Conservation (phyloP, 2,113 vertebrate genomes). For the Chroicocephalus ridibundus region DNA sequence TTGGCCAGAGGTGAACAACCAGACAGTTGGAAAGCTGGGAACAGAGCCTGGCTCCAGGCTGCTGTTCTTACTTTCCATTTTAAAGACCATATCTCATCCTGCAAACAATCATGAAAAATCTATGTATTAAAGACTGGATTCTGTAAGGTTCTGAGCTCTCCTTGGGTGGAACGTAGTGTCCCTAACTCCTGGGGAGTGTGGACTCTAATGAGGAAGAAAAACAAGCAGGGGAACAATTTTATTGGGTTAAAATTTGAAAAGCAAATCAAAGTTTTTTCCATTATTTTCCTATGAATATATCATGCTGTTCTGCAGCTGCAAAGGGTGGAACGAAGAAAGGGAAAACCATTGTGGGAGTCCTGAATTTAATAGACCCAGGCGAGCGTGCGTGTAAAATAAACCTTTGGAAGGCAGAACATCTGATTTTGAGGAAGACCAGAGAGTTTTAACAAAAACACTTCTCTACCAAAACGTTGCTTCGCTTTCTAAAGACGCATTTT, state of each 20-base stretch:
- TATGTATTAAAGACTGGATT: neutral
- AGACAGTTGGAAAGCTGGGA: neutral
- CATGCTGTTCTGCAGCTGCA: constrained; percentile 35
- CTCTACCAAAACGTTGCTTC: neutral
- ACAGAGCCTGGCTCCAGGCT: neutral
- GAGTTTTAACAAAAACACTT: neutral
- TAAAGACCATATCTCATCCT: neutral
- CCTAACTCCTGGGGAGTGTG: neutral
- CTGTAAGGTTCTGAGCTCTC: neutral
- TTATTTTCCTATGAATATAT: neutral
- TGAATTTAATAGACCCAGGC: neutral
- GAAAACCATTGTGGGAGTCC: neutral
- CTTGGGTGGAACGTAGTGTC: neutral
- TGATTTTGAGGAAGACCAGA: neutral
- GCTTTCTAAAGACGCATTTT: neutral
- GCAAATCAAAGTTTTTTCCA: neutral
- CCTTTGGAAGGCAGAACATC: neutral
- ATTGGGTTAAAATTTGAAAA: neutral
- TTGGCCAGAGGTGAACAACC: neutral
- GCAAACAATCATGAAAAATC: neutral
- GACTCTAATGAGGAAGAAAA: neutral
- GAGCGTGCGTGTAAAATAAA: neutral
- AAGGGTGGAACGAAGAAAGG: neutral
- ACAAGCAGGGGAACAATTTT: neutral
- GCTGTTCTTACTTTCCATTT: neutral